Percentiles rank a stretch among this genome's conserved stretches.
phyloP scores from a whole-genome alignment of 2,113 vertebrate genomes.

The Pseudolaguvia tuberculata region DNA sequence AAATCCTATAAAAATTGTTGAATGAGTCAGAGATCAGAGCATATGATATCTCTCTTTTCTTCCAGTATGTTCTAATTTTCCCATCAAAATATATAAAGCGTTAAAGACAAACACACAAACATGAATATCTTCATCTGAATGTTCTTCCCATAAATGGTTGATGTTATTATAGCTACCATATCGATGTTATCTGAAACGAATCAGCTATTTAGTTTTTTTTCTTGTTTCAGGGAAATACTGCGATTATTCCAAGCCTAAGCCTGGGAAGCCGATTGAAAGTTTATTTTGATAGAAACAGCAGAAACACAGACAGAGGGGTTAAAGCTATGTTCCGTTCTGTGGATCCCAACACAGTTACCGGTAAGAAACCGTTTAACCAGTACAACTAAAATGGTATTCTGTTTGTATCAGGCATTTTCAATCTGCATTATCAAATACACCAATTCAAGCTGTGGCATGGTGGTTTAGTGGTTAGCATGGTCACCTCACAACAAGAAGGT shows the following conservation, averaged over 20 bases:
- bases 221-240: slow-evolving; percentile 66
- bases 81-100: too few species aligned
- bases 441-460: too few species aligned
- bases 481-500: too few species aligned
- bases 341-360: slow-evolving; percentile 53
- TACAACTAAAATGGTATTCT: too few species aligned
- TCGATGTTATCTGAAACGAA: neutral
- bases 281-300: slow-evolving; percentile 66
- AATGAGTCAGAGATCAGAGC: slow-evolving; percentile 3
- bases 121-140: neutral
- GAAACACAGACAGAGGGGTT: slow-evolving; percentile 64
- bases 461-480: too few species aligned
- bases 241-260: slow-evolving; percentile 59
- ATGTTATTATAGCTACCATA: neutral
- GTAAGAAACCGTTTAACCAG: slow-evolving; percentile 46
- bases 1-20: slow-evolving; percentile 1
- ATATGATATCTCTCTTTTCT: too few species aligned
- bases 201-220: slow-evolving; percentile 2
- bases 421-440: too few species aligned
- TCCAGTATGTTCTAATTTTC: too few species aligned
- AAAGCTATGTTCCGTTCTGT: slow-evolving; percentile 66
- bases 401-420: too few species aligned
- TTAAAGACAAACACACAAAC: too few species aligned
- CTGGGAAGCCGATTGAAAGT: slow-evolving; percentile 65
- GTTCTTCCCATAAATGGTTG: neutral